Evolutionary conservation across 1,140 invertebrate genomes (phyloP).

Genomic region (Elysia chlorotica): DNA sequence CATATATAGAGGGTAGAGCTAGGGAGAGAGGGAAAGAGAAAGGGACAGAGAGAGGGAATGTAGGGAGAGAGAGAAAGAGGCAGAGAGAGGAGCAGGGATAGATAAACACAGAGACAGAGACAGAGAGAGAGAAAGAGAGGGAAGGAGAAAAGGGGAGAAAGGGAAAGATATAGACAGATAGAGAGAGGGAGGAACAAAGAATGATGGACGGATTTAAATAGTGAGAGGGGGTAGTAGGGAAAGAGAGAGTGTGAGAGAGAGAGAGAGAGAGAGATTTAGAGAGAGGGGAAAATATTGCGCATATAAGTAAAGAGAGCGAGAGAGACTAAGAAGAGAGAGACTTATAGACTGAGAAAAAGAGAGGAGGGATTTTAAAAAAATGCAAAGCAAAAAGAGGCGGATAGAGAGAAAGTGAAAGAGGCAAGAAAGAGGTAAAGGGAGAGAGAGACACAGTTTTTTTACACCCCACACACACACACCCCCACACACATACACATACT

Average conservation of each 20-base stretch:
- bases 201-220: not conserved
- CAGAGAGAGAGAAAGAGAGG: not conserved
- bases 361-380: too few species aligned
- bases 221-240: not conserved
- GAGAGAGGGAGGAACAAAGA: not conserved
- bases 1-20: too few species aligned
- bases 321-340: not conserved
- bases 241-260: not conserved
- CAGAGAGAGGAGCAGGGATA: not conserved
- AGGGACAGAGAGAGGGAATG: not conserved
- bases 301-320: not conserved
- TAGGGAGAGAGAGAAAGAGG: not conserved
- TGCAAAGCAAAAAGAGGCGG: not conserved
- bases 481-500: too few species aligned
- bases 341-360: not conserved
- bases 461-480: too few species aligned
- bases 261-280: not conserved
- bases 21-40: not conserved
- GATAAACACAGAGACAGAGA: not conserved
- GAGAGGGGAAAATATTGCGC: not conserved
- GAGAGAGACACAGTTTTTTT: not conserved
- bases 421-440: not conserved
- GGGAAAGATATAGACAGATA: not conserved
- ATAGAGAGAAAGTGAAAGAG: not conserved
- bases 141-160: not conserved